These are phyloP conservation scores for Musca domestica DNA, from an alignment of 1,140 invertebrate species.

Conservation along the genomic window DNA sequence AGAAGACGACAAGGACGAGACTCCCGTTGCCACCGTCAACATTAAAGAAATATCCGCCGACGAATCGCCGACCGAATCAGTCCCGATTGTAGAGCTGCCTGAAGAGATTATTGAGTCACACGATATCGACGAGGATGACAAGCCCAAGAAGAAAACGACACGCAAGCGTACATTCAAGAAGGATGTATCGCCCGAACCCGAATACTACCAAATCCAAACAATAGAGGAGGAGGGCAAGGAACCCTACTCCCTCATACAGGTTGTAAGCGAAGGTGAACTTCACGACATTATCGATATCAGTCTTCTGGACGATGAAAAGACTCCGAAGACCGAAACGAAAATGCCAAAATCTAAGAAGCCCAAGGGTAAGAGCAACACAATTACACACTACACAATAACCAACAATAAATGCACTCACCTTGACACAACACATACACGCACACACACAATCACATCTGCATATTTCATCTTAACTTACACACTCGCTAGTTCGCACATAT, in stretches of 20 bases:
- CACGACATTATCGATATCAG: slow-evolving; percentile 52
- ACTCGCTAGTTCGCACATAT: too few relatives aligned
- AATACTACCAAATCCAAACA: slow-evolving; percentile 53
- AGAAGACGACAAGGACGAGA: slow-evolving; percentile 49
- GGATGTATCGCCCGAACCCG: slow-evolving; percentile 40
- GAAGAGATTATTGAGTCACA: slow-evolving; percentile 54
- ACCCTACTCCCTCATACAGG: slow-evolving; percentile 47
- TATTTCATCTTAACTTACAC: not conserved
- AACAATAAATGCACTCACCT: not conserved
- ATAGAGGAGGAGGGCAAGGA: slow-evolving; percentile 55
- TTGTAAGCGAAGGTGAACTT: slow-evolving; percentile 49
- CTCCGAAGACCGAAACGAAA: slow-evolving; percentile 36
- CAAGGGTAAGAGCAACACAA: slow-evolving; percentile 45
- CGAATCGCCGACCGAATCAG: slow-evolving; percentile 33
- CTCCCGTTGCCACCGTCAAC: slow-evolving; percentile 38
- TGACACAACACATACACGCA: not conserved
- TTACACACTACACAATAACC: slow-evolving; percentile 27
- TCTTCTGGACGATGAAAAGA: slow-evolving; percentile 43
- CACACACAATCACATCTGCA: not conserved
- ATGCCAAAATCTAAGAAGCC: slow-evolving; percentile 49
- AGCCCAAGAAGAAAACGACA: slow-evolving; percentile 48
- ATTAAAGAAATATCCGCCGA: slow-evolving; percentile 38
- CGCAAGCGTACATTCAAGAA: slow-evolving; percentile 52
- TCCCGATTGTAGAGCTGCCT: slow-evolving; percentile 45
- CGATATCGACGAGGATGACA: slow-evolving; percentile 46